Base-by-base conservation (phyloP, 1,140 invertebrate species). In the Drosophila ananassae region DNA sequence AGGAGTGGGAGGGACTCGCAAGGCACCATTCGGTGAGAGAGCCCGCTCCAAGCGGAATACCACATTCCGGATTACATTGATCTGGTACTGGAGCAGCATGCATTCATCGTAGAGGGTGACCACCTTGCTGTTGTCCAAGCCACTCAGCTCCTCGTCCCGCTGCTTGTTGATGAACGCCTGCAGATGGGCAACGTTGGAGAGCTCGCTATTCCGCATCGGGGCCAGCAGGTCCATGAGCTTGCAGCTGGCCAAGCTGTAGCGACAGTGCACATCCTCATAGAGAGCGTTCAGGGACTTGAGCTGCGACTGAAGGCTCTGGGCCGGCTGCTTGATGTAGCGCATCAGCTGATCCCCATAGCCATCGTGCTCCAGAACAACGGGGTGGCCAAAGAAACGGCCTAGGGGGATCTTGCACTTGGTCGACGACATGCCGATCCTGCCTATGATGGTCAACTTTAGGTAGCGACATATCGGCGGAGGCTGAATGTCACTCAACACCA, bases 331-430 rank as follows among this genome's bases (percentile, higher is more conserved):
- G 3, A 92, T 72, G n/a, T 79, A 90, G 22, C 75, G 63, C 56
- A 90, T 58, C 32, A 92, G n/a, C 17, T 92, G 73, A 84, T 94
- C 93, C 0, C 93, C 93, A 67, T 94, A 94, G 64, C 93, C 92
- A 92, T 95, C 95, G 74, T 95, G 95, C 5, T 95, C 95, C 39
- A 96, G 91, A 52, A 97, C 94, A 24, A 96, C 95, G 41, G 97
- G 95, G 90, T 98, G 97, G 2, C 98, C 98, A 89, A 97, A 98
- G 92, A 98, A 98, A 89, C 95, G 95, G n/a, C 97, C 98, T 21
- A 98, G 92, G 1, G 97, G 97, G 54, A 98, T 98, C 92, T 96
- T 95, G 81, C 97, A 98, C 75, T 96, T 95, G 24, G 96, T 97
- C 0, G 97, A 95, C 39, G 96, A 96, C 96, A 97, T 97, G 57